Base-by-base conservation (phyloP, 1,140 invertebrate genomes). In the Papilio polyxenes region DNA sequence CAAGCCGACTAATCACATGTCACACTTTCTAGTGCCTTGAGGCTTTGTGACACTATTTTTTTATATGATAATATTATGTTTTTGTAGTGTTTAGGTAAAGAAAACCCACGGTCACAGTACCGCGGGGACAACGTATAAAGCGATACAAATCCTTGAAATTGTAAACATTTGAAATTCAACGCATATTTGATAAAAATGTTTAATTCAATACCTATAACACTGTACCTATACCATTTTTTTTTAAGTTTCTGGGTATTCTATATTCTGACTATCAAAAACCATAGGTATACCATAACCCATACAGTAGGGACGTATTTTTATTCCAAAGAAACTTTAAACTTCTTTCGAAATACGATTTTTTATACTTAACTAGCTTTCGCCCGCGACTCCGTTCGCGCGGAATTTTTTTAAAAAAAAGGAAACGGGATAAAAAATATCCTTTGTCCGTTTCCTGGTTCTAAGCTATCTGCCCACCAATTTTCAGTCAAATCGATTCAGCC, bases 81-180 rank as follows among this genome's bases (percentile, higher is more conserved):
- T 59, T 59, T 59, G 7, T 59, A 20, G n/a, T 59, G 56, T 59
- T 59, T 20, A 59, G n/a, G 56, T 3, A 8, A 20, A 2, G 8
- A 20, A 20, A 20, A 20, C 17, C 4, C 62, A 31, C 20, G 62
- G 62, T 5, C 56, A 59, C 56, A 11, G 15, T 6, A 3, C 2
- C 17, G 15, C 17, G 3, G 23, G 23, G 23, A 31, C 62, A 11
- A 15, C 23, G 11, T 65, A 20, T 65, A 65, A 65, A 31, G 62
- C 62, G 62, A 10, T 13, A 11, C 9, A 65, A 72, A 72, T 40
- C 65, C 23, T 72, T 72, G 65, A 11, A 72, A 72, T 72, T 72
- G 13, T 72, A 37, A 72, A 40, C 31, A 40, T 40, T 72, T 37
- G 31, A 40, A 72, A 72, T 72, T 40, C 65, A 37, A 72, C 23